Evolutionary conservation across 2,113 vertebrate genomes (phyloP), one percentile per base, ranked within the genome.

Genomic region (Tupaia chinensis): DNA sequence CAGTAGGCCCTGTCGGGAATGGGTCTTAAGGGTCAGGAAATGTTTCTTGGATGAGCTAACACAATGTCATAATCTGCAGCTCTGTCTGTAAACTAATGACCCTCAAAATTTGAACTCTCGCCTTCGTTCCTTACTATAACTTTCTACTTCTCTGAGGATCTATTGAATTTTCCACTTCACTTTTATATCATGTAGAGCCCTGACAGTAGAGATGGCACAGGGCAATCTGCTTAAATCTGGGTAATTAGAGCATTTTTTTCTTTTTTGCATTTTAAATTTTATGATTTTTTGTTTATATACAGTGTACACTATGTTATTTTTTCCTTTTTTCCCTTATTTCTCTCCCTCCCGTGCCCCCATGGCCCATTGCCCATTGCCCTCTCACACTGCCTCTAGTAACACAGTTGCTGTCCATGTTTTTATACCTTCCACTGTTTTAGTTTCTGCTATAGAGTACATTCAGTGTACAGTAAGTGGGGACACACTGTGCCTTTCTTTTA

Each of bases 101-200:
- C 53, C 73, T 27, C 25, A 10, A 44, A 29, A 72, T 16, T 68
- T 89, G 76, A 89, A 58, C 14, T 91, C 25, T 17, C 66, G 12
- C 14, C 66, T 53, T 44, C 3, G 12, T 19, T 3, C 17, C 12
- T 76, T 2, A 0, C 23, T 32, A 2, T 6, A 23, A 19, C 12
- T 32, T 20, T 22, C n/a, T 4, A 6, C 8, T 58, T 25, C 29
- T 60, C 29, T 20, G 77, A 65, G 19, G 2, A 9, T 65, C n/a
- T 11, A 5, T 9, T 78, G 17, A 4, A 0, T 23, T 89, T 32
- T 44, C 27, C 73, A 69, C 34, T 60, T 53, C 15, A 9, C 22
- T 74, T 2, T 60, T 56, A 0, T 56, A 54, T 29, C 16, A 32
- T 8, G 25, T 22, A 25, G 44, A 25, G 6, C 8, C 10, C 61